phyloP scores from a whole-genome alignment of 1,140 invertebrate species.

The Samia ricini region DNA sequence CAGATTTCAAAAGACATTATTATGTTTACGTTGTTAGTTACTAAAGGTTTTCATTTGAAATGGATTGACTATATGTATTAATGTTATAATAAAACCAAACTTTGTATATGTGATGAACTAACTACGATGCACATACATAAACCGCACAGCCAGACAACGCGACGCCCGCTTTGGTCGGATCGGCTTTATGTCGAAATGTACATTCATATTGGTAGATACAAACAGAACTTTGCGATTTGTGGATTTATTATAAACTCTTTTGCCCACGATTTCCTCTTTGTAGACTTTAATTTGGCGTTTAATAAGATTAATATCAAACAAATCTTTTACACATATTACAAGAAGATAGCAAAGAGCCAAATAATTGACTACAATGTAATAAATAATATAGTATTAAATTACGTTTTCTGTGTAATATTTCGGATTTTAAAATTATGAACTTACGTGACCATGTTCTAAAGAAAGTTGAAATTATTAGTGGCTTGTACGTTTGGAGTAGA shows the following conservation, averaged over 20 bases:
- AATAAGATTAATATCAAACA: neutral
- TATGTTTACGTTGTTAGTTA: neutral
- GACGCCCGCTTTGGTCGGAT: conserved; percentile 25
- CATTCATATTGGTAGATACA: neutral
- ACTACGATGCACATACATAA: neutral
- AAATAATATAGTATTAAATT: neutral
- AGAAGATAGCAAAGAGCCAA: neutral
- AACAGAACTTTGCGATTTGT: neutral
- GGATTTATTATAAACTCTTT: neutral
- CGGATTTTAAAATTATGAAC: too few relatives aligned
- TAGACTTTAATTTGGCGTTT: neutral
- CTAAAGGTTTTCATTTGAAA: neutral
- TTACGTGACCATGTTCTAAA: too few relatives aligned
- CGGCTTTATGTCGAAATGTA: neutral
- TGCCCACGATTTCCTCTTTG: neutral
- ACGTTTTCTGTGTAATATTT: too few relatives aligned
- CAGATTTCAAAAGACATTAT: conserved; percentile 2
- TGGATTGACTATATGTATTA: neutral
- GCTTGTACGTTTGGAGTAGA: too few relatives aligned
- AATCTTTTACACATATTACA: neutral
- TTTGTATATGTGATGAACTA: neutral
- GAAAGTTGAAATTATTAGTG: too few relatives aligned
- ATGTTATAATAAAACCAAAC: neutral
- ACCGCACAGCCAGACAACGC: conserved; percentile 27
- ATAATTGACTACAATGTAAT: neutral